These are phyloP conservation scores for Drosophila setifemur DNA, from an alignment of 1,140 invertebrate species.

Conservation along the genomic window DNA sequence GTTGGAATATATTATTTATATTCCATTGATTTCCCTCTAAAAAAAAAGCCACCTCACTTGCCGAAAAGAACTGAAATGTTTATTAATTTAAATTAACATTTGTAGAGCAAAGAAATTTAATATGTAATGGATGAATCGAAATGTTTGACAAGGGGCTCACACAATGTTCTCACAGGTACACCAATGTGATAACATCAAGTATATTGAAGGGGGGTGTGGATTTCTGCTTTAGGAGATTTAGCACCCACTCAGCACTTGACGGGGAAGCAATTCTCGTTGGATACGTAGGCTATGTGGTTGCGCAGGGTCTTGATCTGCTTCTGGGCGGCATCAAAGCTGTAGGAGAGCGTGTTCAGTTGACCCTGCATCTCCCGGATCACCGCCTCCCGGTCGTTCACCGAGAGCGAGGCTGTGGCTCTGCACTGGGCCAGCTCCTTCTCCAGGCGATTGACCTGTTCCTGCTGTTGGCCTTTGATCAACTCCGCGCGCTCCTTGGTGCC, in stretches of 20 bases:
- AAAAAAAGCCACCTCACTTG: no score
- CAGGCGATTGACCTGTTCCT: slow-evolving; percentile 85
- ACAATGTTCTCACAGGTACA: background rate
- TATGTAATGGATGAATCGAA: background rate
- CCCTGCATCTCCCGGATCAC: slow-evolving; percentile 82
- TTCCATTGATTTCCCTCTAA: no score
- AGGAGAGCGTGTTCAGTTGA: slow-evolving; percentile 73
- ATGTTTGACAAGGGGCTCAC: background rate
- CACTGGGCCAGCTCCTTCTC: slow-evolving; percentile 86
- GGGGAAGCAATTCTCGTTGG: slow-evolving; percentile 80
- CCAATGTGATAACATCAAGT: background rate
- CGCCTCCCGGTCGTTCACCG: slow-evolving; percentile 86
- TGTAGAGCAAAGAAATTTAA: slow-evolving; percentile 7
- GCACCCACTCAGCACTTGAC: slow-evolving; percentile 66
- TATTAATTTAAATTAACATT: no score
- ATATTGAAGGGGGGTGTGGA: background rate
- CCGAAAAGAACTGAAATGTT: no score
- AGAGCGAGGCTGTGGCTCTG: slow-evolving; percentile 85
- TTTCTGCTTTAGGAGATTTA: background rate
- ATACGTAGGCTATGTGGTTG: slow-evolving; percentile 78
- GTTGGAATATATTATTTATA: no score
- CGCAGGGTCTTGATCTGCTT: slow-evolving; percentile 80
- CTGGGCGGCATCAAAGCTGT: slow-evolving; percentile 80
- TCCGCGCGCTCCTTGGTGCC: slow-evolving; percentile 88
- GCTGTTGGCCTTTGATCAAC: slow-evolving; percentile 84